Percentiles rank a stretch among this genome's conserved stretches.
phyloP scores from a whole-genome alignment of 2,888 invertebrate genomes.

The Cacoxenus indagator region DNA sequence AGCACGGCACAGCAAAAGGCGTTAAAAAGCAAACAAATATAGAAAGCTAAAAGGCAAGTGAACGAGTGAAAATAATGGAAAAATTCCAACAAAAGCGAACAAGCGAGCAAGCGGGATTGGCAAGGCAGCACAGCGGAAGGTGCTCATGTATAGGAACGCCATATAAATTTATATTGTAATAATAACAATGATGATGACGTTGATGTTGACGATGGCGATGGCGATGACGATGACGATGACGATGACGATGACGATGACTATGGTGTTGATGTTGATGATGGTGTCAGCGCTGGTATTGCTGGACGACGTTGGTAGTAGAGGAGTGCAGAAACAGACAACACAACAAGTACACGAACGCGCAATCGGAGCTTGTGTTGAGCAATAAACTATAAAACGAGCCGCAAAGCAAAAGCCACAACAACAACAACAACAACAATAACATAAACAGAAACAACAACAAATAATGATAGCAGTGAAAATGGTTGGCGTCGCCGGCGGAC shows the following conservation, averaged over 20 bases:
- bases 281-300: too few relatives aligned
- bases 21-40: constrained; percentile 13
- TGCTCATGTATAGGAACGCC: neutral
- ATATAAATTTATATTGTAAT: neutral
- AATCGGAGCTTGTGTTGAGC: too few relatives aligned
- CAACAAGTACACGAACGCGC: too few relatives aligned
- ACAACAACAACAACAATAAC: neutral
- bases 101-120: neutral
- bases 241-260: neutral
- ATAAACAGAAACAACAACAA: neutral
- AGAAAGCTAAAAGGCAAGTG: neutral
- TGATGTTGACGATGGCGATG: neutral
- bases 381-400: neutral
- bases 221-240: neutral
- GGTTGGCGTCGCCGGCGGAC: neutral
- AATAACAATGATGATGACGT: neutral
- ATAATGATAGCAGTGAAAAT: neutral
- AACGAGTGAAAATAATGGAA: constrained; percentile 7
- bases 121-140: neutral
- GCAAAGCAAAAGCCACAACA: constrained; percentile 2
- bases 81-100: neutral
- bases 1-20: neutral
- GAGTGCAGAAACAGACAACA: too few relatives aligned
- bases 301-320: too few relatives aligned
- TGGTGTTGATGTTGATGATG: neutral